A percentile compares a stretch with the other conserved stretches of the same genome.
These are phyloP conservation scores for Agrypnia vestita DNA, from an alignment of 1,140 invertebrate genomes.

Conservation along the genomic window DNA sequence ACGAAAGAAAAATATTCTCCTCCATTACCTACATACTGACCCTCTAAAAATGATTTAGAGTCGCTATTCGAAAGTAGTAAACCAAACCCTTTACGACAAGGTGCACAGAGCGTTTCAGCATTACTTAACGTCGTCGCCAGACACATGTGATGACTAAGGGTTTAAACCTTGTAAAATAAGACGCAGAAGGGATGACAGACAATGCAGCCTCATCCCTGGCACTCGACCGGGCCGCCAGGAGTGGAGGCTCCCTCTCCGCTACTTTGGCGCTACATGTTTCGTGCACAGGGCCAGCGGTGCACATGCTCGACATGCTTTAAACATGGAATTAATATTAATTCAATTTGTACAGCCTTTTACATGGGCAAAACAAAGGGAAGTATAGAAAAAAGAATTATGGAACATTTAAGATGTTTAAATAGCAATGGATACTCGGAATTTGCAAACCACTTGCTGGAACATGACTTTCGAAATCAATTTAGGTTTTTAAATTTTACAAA, in stretches of 20 bases:
- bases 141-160: slow-evolving; percentile 35
- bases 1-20: not conserved
- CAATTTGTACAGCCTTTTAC: too few species aligned
- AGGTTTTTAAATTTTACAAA: too few species aligned
- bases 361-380: too few species aligned
- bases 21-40: not conserved
- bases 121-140: slow-evolving; percentile 32
- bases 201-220: slow-evolving; percentile 29
- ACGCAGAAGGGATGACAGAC: slow-evolving; percentile 29
- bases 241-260: not conserved
- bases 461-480: too few species aligned
- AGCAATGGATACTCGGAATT: too few species aligned
- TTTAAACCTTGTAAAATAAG: slow-evolving; percentile 28
- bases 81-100: not conserved
- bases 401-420: too few species aligned
- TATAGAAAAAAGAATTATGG: too few species aligned
- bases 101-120: slow-evolving; percentile 3
- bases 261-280: slow-evolving; percentile 13
- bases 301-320: not conserved
- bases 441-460: too few species aligned
- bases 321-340: too few species aligned
- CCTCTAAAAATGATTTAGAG: too few species aligned
- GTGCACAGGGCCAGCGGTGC: not conserved
- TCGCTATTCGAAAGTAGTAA: not conserved
- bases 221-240: not conserved